Evolutionary conservation across 2,888 invertebrate genomes (phyloP).

Genomic region (Phlogophora meticulosa): DNA sequence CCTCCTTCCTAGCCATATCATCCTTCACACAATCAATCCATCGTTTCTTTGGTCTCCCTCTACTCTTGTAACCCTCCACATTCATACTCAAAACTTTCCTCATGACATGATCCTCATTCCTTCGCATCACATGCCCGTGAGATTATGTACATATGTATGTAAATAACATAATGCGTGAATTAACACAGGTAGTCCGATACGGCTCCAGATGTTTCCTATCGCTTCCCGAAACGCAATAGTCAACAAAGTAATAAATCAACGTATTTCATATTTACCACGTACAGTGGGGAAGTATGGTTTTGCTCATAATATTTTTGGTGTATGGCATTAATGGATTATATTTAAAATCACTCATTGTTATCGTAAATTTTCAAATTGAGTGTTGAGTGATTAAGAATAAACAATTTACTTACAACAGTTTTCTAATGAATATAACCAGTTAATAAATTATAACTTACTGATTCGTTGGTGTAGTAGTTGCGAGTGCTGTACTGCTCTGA

Average conservation of each 20-base stretch:
- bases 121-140: too few species aligned
- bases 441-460: too few species aligned
- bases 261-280: background rate
- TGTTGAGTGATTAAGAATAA: constrained; percentile 2
- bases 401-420: background rate
- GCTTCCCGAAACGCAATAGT: background rate
- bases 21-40: too few species aligned
- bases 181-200: background rate
- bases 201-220: background rate
- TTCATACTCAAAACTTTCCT: too few species aligned
- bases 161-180: too few species aligned
- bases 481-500: too few species aligned
- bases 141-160: too few species aligned
- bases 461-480: too few species aligned
- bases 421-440: background rate
- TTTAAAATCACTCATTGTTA: background rate
- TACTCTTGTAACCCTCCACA: too few species aligned
- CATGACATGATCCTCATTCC: too few species aligned
- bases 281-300: constrained; percentile 12
- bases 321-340: constrained; percentile 2
- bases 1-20: too few species aligned
- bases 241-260: background rate
- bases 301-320: background rate
- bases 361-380: constrained; percentile 9
- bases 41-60: too few species aligned